phyloP scores from a whole-genome alignment of 2,113 vertebrate species.

The Vanacampus margaritifer region DNA sequence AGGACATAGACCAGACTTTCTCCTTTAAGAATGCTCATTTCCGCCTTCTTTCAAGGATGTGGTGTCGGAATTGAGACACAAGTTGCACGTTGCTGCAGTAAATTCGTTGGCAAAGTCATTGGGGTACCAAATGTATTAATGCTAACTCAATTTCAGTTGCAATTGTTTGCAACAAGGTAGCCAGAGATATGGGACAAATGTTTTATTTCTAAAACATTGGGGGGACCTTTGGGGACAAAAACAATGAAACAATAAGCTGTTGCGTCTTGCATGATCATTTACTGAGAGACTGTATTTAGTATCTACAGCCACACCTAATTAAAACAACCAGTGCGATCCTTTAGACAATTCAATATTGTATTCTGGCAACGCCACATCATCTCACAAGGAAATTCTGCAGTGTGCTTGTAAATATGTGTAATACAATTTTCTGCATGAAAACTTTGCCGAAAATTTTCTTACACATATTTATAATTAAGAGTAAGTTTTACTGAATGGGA shows the following conservation, averaged over 20 bases:
- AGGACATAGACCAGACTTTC: slow-evolving; percentile 4
- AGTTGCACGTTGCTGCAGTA: neutral
- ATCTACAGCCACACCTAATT: neutral
- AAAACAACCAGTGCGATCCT: neutral
- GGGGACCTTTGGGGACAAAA: neutral
- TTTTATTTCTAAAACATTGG: neutral
- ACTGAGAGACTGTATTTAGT: neutral
- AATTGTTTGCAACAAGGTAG: neutral
- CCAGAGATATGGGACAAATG: neutral
- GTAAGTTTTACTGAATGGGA: slow-evolving; percentile 3
- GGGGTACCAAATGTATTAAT: neutral
- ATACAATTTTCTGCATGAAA: neutral
- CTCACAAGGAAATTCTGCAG: neutral
- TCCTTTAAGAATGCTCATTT: neutral
- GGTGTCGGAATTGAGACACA: neutral
- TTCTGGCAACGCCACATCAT: slow-evolving; percentile 1
- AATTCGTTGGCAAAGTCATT: neutral
- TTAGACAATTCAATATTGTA: neutral
- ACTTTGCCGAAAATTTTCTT: too few relatives aligned
- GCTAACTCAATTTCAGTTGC: neutral
- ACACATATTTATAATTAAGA: too few relatives aligned
- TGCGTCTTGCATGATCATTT: slow-evolving; percentile 1
- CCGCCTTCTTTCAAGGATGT: slow-evolving; percentile 2
- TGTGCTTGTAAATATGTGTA: neutral
- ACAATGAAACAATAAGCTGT: neutral